Evolutionary conservation across 2,797 vertebrate species (phyloP), one percentile per base, ranked within the genome.

Genomic region (Phylloscopus collybita): DNA sequence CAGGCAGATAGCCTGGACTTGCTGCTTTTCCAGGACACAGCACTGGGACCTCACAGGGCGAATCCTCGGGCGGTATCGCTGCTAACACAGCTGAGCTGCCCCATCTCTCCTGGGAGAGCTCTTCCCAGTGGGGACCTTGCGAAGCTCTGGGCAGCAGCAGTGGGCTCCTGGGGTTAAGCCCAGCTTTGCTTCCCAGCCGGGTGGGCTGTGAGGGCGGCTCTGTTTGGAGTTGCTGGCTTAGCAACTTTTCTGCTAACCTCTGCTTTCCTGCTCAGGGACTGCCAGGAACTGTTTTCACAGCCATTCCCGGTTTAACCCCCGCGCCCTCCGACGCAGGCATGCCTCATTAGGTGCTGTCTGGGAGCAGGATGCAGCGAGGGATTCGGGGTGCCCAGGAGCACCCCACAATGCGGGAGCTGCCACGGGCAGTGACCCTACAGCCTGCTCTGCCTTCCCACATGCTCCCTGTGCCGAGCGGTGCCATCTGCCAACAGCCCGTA

Each of bases 211-310:
- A 16, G 53, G 70, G 70, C 30, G 1, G 44, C 45, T 83, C 62
- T 66, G 36, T 38, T 66, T 26, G 60, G 72, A 96, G 66, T 56
- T 96, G 92, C 92, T 96, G 90, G 66, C 79, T 69, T 93, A 81
- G 93, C 62, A 50, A 72, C 81, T 97, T 96, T 97, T 94, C 87
- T 95, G 95, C 95, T 93, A 93, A 95, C 82, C 83, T 90, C 85
- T 94, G 91, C 95, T 96, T 92, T 96, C 95, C 92, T 83, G 91
- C 93, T 83, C 62, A 30, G 0, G 1, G 5, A 10, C 80, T 71
- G 86, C 74, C 78, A 59, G 87, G 88, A 83, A 53, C 70, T 95
- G 93, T 96, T 95, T 93, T 76, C 83, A 80, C n/a, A 95, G 88
- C 83, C 49, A 13, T 60, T 88, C 76, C 64, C 1, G 0, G 51